A percentile compares a stretch with the other conserved stretches of the same genome.
Conservation (phyloP, 2,888 invertebrate species). For the Cyclophora albipunctata region DNA sequence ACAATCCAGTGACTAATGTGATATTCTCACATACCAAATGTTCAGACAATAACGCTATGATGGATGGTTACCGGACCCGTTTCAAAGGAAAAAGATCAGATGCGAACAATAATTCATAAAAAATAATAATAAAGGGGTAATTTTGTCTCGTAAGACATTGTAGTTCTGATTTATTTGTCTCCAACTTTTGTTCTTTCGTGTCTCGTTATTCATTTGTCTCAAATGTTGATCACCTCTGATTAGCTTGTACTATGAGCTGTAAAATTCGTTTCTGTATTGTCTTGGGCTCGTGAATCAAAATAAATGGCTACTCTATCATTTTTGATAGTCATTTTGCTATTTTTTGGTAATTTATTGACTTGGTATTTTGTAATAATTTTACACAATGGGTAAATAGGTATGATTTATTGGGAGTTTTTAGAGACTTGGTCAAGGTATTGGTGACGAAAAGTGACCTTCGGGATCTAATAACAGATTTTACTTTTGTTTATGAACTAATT, state of each 20-base stretch:
- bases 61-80: slow-evolving; percentile 53
- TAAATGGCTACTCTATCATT: too few relatives aligned
- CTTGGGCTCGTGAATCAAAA: not conserved
- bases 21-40: slow-evolving; percentile 33
- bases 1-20: slow-evolving; percentile 54
- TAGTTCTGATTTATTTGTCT: slow-evolving; percentile 46
- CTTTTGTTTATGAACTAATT: too few relatives aligned
- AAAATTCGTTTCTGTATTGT: slow-evolving; percentile 22
- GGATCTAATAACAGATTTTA: too few relatives aligned
- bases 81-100: slow-evolving; percentile 57
- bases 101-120: slow-evolving; percentile 65
- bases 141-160: slow-evolving; percentile 46
- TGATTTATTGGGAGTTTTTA: too few relatives aligned
- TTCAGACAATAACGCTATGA: slow-evolving; percentile 58
- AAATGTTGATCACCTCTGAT: slow-evolving; percentile 18
- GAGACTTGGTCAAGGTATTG: too few relatives aligned
- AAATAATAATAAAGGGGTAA: slow-evolving; percentile 57
- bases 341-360: too few relatives aligned
- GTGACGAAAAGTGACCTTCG: too few relatives aligned
- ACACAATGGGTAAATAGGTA: too few relatives aligned
- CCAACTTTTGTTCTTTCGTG: slow-evolving; percentile 20
- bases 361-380: too few relatives aligned
- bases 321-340: slow-evolving; percentile 7
- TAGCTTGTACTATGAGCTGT: not conserved
- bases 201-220: slow-evolving; percentile 8